These are phyloP conservation scores for Equus quagga DNA, from an alignment of 2,113 vertebrate genomes.

Conservation along the genomic window DNA sequence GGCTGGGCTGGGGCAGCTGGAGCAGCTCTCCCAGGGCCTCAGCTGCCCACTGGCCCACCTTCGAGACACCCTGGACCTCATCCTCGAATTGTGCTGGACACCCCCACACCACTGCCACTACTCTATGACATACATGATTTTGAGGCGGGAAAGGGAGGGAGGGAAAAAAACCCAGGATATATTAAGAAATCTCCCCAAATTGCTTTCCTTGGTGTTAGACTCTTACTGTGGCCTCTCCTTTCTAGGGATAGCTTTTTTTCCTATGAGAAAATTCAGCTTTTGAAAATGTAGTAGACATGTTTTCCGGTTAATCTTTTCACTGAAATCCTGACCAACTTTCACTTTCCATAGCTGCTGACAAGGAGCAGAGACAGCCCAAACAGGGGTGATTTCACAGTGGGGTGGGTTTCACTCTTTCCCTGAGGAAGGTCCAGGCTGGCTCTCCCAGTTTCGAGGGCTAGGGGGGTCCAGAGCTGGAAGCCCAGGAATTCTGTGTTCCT, in stretches of 20 bases:
- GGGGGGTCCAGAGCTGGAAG: background rate
- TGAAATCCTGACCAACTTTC: conserved; percentile 69
- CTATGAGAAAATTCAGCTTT: background rate
- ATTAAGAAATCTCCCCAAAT: background rate
- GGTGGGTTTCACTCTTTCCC: background rate
- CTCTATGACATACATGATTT: background rate
- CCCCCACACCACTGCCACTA: too few relatives aligned
- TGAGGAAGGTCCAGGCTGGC: background rate
- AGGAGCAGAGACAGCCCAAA: background rate
- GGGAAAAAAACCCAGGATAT: background rate
- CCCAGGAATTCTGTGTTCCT: background rate
- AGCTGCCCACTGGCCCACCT: background rate
- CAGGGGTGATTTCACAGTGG: background rate
- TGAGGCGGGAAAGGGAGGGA: background rate
- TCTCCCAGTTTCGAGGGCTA: background rate
- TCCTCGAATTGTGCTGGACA: background rate
- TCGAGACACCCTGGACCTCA: background rate
- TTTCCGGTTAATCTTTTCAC: background rate
- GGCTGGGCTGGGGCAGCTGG: background rate
- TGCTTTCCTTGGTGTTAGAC: background rate
- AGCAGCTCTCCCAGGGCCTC: background rate
- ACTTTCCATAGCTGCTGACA: conserved; percentile 59
- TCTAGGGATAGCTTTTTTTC: background rate
- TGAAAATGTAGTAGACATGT: background rate
- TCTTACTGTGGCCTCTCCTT: background rate